These are phyloP conservation scores for Callosobruchus maculatus DNA, from an alignment of 2,888 invertebrate genomes.

Conservation along the genomic window DNA sequence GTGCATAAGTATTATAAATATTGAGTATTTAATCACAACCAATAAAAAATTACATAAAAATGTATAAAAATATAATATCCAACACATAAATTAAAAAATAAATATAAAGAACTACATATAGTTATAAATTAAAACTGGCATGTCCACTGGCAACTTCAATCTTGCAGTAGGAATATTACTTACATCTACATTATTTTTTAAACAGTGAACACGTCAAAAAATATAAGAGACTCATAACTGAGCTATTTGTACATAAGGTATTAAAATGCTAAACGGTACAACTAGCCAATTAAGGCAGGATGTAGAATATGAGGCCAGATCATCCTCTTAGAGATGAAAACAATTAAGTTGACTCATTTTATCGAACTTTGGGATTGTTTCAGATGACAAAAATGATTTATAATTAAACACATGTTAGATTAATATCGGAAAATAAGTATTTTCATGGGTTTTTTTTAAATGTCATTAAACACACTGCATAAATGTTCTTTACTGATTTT, in stretches of 20 bases:
- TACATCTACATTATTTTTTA: neutral
- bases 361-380: no score
- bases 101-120: neutral
- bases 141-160: neutral
- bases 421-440: no score
- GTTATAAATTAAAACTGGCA: neutral
- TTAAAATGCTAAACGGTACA: neutral
- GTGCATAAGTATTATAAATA: neutral
- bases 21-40: slow-evolving; percentile 1
- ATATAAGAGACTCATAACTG: neutral
- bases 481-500: no score
- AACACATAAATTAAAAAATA: neutral
- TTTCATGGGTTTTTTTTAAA: no score
- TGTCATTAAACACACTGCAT: no score
- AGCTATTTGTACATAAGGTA: neutral
- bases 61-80: neutral
- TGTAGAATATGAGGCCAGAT: neutral
- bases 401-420: no score
- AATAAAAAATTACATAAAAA: neutral
- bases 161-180: neutral
- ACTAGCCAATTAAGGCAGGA: neutral
- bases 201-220: neutral
- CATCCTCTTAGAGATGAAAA: no score
- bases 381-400: no score
- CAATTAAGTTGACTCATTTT: no score